Evolutionary conservation across 2,888 invertebrate species (phyloP).

Genomic region (Syrphus vitripennis): DNA sequence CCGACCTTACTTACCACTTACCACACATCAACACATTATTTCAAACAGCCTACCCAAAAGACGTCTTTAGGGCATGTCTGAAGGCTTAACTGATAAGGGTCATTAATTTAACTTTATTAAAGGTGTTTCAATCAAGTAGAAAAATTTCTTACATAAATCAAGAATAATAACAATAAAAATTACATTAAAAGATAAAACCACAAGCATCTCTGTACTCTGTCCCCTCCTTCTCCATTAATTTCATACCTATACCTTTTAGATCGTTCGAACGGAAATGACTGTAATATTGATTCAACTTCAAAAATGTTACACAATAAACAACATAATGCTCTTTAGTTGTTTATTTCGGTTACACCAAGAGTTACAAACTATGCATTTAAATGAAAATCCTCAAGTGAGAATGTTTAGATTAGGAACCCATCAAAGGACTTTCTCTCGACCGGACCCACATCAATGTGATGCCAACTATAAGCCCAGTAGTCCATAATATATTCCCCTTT

Average conservation of each 20-base stretch:
- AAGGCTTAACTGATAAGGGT: background rate
- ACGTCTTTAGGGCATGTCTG: background rate
- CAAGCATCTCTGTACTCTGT: background rate
- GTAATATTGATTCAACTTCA: background rate
- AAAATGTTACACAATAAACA: background rate
- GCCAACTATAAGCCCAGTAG: background rate
- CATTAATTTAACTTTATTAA: background rate
- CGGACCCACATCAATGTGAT: constrained; percentile 17
- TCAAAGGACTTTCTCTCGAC: background rate
- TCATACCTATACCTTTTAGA: no score
- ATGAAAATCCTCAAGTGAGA: background rate
- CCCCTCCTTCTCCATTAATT: background rate
- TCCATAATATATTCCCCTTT: constrained; percentile 1
- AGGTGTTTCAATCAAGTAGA: background rate
- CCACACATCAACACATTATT: no score
- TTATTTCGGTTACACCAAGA: background rate
- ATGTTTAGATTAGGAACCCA: background rate
- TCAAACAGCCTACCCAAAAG: background rate
- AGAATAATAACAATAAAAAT: background rate
- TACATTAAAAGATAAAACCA: background rate
- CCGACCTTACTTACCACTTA: background rate
- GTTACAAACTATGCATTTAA: background rate
- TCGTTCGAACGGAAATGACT: background rate
- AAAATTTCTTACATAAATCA: background rate
- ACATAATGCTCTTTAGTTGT: background rate